Base-by-base conservation (phyloP, 2,797 vertebrate species). In the Melanogrammus aeglefinus region DNA sequence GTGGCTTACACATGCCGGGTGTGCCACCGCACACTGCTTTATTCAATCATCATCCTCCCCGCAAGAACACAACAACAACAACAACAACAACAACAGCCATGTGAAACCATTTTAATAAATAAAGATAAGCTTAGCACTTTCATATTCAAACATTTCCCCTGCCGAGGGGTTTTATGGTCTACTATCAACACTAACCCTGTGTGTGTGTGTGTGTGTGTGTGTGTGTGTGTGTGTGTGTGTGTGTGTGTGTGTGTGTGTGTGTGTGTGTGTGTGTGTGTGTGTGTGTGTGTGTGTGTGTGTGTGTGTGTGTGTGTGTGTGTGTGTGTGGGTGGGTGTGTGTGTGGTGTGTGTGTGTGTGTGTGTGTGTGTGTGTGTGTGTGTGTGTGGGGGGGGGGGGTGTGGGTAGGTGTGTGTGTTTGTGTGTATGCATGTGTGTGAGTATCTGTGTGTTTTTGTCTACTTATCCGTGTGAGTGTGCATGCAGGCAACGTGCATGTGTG, bases 11-110 rank as follows among this genome's bases (percentile, higher is more conserved):
- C 81, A 86, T 86, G 85, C 85, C 73, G 82, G 35, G 66, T 84
- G 77, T 81, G 86, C 87, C 90, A 89, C 88, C 47, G 77, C 84
- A 87, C 88, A 88, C 88, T 90, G 85, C 89, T 91, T 91, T 87
- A 14, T 73, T 81, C 41, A 75, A 35, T 72, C 81, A 80, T n/a
- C 18, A 21, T 18, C 51, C 51, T 13, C 44, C 51, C 4, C 21
- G 6, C 4, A 57, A 57, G 21, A 4, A 70, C 66, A 70, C 44
- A 47, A 47, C 44, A 47, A 47, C 18, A n/a, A 7, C 51, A 57
- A 18, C 51, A 57, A 7, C 51, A 57, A n/a, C n/a, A n/a, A n/a
- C n/a, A n/a, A n/a, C n/a, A n/a, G 51, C 51, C 21, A n/a, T 18
- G 18, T 57, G 6, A 21, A 57, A 57, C 51, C 21, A 57, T 57